Conservation (phyloP, 2,113 vertebrate species). For the Cyprinodon variegatus region DNA sequence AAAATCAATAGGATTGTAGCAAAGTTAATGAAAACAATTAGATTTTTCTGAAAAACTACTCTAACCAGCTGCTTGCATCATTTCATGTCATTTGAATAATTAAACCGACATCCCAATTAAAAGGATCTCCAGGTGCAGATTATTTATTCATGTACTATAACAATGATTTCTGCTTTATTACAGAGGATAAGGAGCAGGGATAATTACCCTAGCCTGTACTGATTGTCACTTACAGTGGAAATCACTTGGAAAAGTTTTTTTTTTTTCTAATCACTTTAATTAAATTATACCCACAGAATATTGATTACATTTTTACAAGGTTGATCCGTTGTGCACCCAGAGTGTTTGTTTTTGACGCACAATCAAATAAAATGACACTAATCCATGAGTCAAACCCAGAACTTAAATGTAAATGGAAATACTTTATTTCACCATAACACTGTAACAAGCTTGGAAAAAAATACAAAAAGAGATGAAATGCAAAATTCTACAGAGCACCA, state of each 20-base stretch:
- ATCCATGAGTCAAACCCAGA: conserved; percentile 14
- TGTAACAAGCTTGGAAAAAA: conserved; percentile 92
- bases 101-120: background rate
- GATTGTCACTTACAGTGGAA: background rate
- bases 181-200: background rate
- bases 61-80: background rate
- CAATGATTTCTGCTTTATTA: background rate
- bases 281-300: background rate
- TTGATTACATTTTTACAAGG: too few relatives aligned
- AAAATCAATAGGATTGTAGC: background rate
- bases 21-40: background rate
- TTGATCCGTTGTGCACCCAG: too few relatives aligned
- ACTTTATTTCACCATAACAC: conserved; percentile 98
- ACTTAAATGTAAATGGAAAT: conserved; percentile 87
- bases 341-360: background rate
- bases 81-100: background rate
- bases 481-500: conserved; percentile 88
- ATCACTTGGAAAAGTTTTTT: too few relatives aligned
- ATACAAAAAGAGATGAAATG: conserved; percentile 85
- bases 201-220: background rate
- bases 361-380: background rate
- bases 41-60: background rate
- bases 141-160: background rate
- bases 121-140: background rate
- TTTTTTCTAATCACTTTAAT: too few relatives aligned